These are phyloP conservation scores for Porites evermanni DNA, from an alignment of 92 coral and sea anemone genomes.

Conservation along the genomic window DNA sequence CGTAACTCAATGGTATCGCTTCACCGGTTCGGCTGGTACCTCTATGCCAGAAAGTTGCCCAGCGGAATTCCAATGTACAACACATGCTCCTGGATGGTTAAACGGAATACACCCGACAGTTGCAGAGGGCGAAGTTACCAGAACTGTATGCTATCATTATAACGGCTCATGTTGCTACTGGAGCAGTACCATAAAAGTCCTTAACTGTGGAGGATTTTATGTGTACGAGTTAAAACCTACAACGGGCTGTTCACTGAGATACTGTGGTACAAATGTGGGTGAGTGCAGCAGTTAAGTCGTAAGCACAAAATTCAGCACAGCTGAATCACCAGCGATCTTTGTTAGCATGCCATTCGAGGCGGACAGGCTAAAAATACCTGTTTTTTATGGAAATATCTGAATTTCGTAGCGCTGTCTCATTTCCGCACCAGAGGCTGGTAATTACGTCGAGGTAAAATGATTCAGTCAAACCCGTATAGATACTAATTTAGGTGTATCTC, in stretches of 20 bases:
- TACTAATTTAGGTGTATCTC: too few species aligned
- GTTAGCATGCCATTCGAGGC: too few species aligned
- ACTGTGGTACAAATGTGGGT: conserved; percentile 35
- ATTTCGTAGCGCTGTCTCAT: too few species aligned
- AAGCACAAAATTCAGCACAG: too few species aligned
- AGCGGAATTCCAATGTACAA: neutral
- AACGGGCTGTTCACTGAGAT: neutral
- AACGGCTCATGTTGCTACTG: neutral
- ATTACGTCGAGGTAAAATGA: too few species aligned
- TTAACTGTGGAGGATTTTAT: conserved; percentile 10
- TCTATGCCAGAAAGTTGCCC: conserved; percentile 8
- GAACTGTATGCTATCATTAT: neutral
- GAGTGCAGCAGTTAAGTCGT: neutral
- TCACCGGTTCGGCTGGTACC: conserved; percentile 6
- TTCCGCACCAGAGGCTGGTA: too few species aligned
- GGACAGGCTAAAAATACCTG: too few species aligned
- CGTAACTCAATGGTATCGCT: conserved; percentile 4
- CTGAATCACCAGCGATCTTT: too few species aligned
- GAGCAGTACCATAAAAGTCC: neutral
- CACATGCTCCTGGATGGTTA: conserved; percentile 30
- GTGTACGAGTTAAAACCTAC: conserved; percentile 1
- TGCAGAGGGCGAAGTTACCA: conserved; percentile 30
- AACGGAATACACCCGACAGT: conserved; percentile 36
- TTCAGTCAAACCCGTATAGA: too few species aligned
- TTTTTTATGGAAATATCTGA: too few species aligned